These are phyloP conservation scores for Sipunculus nudus DNA, from an alignment of 2,888 invertebrate species.

Conservation along the genomic window DNA sequence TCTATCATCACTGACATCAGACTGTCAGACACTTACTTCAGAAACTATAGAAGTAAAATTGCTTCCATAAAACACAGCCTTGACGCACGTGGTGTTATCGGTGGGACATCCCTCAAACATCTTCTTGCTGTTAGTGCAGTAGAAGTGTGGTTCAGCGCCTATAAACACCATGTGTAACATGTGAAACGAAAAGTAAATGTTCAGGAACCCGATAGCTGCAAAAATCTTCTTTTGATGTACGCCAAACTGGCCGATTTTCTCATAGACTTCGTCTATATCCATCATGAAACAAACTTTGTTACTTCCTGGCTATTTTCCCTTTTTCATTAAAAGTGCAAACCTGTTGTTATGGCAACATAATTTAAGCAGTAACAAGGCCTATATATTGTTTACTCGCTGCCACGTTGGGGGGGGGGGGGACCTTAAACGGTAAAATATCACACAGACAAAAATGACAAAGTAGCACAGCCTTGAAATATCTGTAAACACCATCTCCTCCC, in stretches of 20 bases:
- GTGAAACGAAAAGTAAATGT: constrained; percentile 30
- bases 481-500: too few relatives aligned
- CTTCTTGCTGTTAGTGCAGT: constrained; percentile 8
- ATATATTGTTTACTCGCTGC: too few relatives aligned
- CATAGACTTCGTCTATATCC: constrained; percentile 40
- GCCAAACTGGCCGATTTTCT: constrained; percentile 37
- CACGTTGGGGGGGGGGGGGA: too few relatives aligned
- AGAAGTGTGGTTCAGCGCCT: constrained; percentile 35
- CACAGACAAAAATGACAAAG: too few relatives aligned
- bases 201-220: constrained; percentile 19
- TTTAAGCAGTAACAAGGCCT: too few relatives aligned
- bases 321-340: too few relatives aligned
- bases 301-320: too few relatives aligned
- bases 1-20: too few relatives aligned
- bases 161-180: constrained; percentile 36
- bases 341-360: too few relatives aligned
- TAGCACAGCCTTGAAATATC: too few relatives aligned
- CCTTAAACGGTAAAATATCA: too few relatives aligned
- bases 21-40: constrained; percentile 23
- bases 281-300: too few relatives aligned
- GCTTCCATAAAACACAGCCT: constrained; percentile 18
- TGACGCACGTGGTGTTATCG: constrained; percentile 14
- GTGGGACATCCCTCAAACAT: not conserved
- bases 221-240: constrained; percentile 25
- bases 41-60: constrained; percentile 40